Percentiles rank a stretch among this genome's conserved stretches.
phyloP scores from a whole-genome alignment of 2,113 vertebrate species.

The Turnix velox region DNA sequence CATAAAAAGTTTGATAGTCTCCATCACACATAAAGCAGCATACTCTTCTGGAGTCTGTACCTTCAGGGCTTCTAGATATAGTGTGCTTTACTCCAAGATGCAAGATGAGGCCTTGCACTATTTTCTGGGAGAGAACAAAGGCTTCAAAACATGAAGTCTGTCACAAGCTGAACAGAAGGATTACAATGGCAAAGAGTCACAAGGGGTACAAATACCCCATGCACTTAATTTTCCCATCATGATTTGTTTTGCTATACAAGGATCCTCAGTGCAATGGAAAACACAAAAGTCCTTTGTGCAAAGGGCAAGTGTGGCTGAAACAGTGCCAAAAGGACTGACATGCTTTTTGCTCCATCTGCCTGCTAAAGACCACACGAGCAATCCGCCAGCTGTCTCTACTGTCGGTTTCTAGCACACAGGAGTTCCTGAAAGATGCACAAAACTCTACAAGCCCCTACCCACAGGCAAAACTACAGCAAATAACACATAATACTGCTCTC shows the following conservation, averaged over 20 bases:
- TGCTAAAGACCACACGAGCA: conserved; percentile 15
- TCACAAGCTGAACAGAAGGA: neutral
- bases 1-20: accelerated
- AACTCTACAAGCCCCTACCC: neutral
- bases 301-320: conserved; percentile 42
- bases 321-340: conserved; percentile 42
- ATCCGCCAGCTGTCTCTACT: conserved; percentile 43
- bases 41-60: neutral
- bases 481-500: neutral
- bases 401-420: neutral
- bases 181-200: neutral
- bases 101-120: neutral
- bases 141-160: neutral
- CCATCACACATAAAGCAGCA: neutral
- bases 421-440: neutral
- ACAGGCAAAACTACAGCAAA: neutral
- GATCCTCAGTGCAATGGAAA: neutral
- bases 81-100: neutral
- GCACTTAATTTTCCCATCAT: conserved; percentile 48
- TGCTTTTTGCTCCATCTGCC: conserved; percentile 61
- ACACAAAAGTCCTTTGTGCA: conserved; percentile 46
- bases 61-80: neutral
- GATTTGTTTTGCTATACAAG: conserved; percentile 35
- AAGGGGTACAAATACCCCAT: neutral
- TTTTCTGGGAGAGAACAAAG: neutral